These are phyloP conservation scores for Caiman crocodilus DNA, from an alignment of 2,797 vertebrate genomes.

Conservation along the genomic window DNA sequence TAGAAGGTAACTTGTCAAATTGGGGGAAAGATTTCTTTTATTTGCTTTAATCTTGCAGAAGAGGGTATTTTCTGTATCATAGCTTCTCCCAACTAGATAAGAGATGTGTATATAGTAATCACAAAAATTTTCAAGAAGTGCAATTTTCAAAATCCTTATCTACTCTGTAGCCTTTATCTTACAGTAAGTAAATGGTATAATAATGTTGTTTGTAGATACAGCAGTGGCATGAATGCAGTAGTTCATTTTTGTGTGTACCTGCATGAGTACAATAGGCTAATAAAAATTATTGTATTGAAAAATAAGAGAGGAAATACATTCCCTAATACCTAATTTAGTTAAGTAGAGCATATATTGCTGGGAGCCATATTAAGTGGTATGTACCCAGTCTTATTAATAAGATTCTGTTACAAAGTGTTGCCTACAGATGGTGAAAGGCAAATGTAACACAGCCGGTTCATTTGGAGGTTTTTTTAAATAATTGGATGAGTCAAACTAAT, in stretches of 20 bases:
- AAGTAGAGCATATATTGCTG: neutral
- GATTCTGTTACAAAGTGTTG: neutral
- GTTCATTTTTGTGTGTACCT: constrained; percentile 23
- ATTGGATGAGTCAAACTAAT: constrained; percentile 19
- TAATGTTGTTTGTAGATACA: neutral
- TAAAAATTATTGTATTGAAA: constrained; percentile 32
- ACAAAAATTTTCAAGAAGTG: neutral
- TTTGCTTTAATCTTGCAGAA: neutral
- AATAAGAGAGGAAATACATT: neutral
- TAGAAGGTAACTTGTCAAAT: constrained; percentile 82
- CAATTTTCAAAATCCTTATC: neutral
- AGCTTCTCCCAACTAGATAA: neutral
- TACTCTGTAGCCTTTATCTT: neutral
- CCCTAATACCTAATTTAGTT: constrained; percentile 28
- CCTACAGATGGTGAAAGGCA: neutral
- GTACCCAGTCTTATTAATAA: neutral
- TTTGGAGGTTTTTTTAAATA: neutral
- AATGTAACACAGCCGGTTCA: neutral
- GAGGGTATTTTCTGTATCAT: neutral
- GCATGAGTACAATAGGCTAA: neutral
- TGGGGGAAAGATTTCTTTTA: neutral
- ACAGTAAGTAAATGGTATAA: neutral
- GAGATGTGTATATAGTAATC: neutral
- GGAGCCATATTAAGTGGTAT: neutral
- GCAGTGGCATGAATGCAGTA: neutral